A percentile compares a stretch with the other conserved stretches of the same genome.
phyloP scores from a whole-genome alignment of 2,113 vertebrate species.

The Lota lota region DNA sequence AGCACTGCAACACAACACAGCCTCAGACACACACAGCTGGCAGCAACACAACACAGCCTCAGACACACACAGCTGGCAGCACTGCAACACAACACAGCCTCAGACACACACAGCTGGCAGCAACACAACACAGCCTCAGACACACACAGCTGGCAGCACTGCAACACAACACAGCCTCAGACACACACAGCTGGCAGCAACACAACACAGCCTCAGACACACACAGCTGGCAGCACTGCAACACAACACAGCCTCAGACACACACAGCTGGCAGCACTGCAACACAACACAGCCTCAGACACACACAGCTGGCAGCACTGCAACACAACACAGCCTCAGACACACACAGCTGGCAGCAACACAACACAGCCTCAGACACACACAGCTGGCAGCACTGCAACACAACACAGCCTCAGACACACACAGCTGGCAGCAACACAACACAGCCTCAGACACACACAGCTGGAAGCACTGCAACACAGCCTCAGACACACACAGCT shows the following conservation, averaged over 20 bases:
- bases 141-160: conserved; percentile 90
- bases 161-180: conserved; percentile 40
- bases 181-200: not conserved
- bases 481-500: conserved; percentile 76
- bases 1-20: conserved; percentile 75
- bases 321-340: conserved; percentile 34
- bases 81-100: conserved; percentile 67
- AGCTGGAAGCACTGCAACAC: too few species aligned
- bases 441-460: conserved; percentile 1
- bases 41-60: conserved; percentile 81
- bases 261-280: too few species aligned
- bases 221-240: conserved; percentile 88
- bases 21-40: not conserved
- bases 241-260: conserved; percentile 24
- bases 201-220: conserved; percentile 83
- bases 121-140: too few species aligned
- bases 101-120: not conserved
- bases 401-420: conserved; percentile 37
- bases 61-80: conserved; percentile 88
- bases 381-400: conserved; percentile 88
- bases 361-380: too few species aligned
- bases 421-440: conserved; percentile 84
- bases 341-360: too few species aligned
- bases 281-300: conserved; percentile 82
- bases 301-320: conserved; percentile 90